Evolutionary conservation across 1,140 invertebrate genomes (phyloP).

Genomic region (Steinernema khuongi): DNA sequence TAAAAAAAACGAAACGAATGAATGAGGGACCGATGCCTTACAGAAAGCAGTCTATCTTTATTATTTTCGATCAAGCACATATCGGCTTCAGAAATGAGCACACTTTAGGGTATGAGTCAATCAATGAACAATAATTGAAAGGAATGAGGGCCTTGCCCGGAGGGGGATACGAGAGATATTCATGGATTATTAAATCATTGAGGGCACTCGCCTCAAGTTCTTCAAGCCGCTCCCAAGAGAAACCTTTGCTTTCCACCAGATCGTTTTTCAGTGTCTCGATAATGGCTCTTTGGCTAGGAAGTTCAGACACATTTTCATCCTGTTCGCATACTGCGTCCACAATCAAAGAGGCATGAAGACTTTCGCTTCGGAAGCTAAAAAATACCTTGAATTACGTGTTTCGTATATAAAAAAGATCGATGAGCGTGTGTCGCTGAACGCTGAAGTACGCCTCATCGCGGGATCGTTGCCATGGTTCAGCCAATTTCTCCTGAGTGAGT

Average conservation of each 20-base stretch:
- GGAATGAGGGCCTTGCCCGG: not conserved
- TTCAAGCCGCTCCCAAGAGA: not conserved
- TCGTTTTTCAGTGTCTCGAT: not conserved
- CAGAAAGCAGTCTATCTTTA: no score
- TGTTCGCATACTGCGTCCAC: not conserved
- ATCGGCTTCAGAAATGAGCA: not conserved
- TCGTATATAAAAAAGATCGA: no score
- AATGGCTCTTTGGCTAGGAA: not conserved
- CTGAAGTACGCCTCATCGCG: no score
- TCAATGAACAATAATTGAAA: not conserved
- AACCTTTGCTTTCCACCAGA: not conserved
- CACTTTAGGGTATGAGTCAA: not conserved
- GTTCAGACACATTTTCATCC: not conserved
- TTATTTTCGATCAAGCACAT: no score
- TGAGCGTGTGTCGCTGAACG: no score
- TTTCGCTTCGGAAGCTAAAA: conserved; percentile 3
- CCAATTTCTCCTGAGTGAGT: no score
- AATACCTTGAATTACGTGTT: no score
- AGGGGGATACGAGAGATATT: not conserved
- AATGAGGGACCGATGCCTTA: no score
- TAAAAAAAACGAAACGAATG: no score
- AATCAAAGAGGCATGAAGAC: not conserved
- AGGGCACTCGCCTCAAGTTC: not conserved
- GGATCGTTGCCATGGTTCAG: no score
- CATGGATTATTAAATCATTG: not conserved